Evolutionary conservation across 37 sponge, comb jelly and placozoan genomes (phyloP).

Genomic region (Theonella swinhoei): DNA sequence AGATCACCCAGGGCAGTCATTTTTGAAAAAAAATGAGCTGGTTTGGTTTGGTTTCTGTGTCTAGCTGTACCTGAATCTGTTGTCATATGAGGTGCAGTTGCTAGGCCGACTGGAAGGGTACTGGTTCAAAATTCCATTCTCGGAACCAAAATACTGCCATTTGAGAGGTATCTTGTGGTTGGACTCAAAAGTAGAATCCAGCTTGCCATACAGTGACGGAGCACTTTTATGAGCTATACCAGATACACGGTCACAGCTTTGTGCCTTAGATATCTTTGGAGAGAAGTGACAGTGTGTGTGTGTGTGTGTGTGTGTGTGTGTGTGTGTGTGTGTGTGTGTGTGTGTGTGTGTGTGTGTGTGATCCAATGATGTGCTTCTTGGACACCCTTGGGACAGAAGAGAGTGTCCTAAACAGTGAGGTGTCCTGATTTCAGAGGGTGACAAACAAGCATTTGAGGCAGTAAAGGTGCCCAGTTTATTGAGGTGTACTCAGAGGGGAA

Average conservation of each 20-base stretch:
- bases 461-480: too few species aligned
- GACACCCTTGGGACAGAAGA: too few species aligned
- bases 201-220: slow-evolving; percentile 16
- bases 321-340: too few species aligned
- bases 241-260: slow-evolving; percentile 25
- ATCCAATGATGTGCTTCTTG: not conserved
- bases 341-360: not conserved
- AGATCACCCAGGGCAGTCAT: too few species aligned
- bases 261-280: not conserved
- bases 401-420: too few species aligned
- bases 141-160: slow-evolving; percentile 64
- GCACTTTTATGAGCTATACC: not conserved
- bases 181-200: not conserved
- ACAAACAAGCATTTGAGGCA: too few species aligned
- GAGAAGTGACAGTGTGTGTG: not conserved
- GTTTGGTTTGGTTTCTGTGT: too few species aligned
- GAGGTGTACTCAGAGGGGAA: too few species aligned
- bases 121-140: slow-evolving; percentile 25
- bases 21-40: too few species aligned
- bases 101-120: slow-evolving; percentile 10
- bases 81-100: slow-evolving; percentile 36
- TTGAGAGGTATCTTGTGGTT: slow-evolving; percentile 7
- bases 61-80: slow-evolving; percentile 54
- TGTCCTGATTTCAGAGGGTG: too few species aligned
- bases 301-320: not conserved